phyloP scores from a whole-genome alignment of 2,888 invertebrate species.

The Cheiracanthium punctorium region DNA sequence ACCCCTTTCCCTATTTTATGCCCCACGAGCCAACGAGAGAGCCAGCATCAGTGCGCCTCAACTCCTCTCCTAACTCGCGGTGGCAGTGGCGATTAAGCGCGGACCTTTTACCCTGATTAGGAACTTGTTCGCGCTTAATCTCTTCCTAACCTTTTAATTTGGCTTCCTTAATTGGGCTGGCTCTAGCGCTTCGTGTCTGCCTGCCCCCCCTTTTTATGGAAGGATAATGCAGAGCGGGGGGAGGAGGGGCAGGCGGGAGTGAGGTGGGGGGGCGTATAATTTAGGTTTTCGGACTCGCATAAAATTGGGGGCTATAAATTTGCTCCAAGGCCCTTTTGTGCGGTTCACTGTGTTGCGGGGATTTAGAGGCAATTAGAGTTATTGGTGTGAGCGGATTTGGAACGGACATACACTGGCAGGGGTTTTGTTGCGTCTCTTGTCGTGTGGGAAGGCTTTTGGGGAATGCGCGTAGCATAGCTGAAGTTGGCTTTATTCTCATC shows the following conservation, averaged over 20 bases:
- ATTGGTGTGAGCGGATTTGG: conserved; percentile 60
- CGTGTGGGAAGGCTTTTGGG: conserved; percentile 1
- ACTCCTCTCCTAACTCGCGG: conserved; percentile 63
- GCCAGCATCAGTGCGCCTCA: conserved; percentile 32
- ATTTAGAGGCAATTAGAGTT: conserved; percentile 67
- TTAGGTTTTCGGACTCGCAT: conserved; percentile 48
- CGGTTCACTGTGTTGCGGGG: conserved; percentile 49
- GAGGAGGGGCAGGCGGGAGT: not conserved
- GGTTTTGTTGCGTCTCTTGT: not conserved
- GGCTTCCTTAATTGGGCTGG: conserved; percentile 68
- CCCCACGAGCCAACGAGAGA: not conserved
- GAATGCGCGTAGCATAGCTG: no score
- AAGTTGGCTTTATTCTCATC: conserved; percentile 19
- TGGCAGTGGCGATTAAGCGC: conserved; percentile 69
- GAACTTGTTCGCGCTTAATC: conserved; percentile 71
- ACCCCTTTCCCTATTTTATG: not conserved
- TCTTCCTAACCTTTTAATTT: conserved; percentile 70
- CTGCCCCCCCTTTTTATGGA: conserved; percentile 17
- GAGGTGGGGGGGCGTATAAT: conserved; percentile 44
- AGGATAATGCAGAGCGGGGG: conserved; percentile 37
- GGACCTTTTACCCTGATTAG: conserved; percentile 71
- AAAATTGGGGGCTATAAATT: conserved; percentile 62
- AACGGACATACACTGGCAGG: not conserved
- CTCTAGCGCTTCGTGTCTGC: conserved; percentile 19
- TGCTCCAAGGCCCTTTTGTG: conserved; percentile 50